These are phyloP conservation scores for Sturnira hondurensis DNA, from an alignment of 2,113 vertebrate genomes.

Conservation along the genomic window DNA sequence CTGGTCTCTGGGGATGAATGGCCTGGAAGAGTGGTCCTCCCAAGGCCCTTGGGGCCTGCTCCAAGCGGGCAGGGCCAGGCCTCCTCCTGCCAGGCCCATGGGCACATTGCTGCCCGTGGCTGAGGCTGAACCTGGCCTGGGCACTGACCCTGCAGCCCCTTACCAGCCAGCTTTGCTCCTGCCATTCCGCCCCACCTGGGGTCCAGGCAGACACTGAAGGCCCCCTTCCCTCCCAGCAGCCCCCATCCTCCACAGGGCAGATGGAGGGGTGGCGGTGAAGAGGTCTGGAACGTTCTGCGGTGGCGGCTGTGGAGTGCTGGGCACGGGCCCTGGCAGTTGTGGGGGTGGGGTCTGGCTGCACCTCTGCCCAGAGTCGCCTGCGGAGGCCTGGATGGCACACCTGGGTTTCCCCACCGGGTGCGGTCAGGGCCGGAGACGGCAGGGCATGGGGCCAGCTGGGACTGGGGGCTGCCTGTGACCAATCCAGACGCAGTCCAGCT, in stretches of 20 bases:
- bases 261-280: accelerated
- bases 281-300: not conserved
- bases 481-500: no score
- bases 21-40: not conserved
- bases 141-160: accelerated
- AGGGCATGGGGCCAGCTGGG: not conserved
- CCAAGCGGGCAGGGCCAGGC: not conserved
- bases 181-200: accelerated
- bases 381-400: no score
- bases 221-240: not conserved
- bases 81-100: not conserved
- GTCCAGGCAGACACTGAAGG: not conserved
- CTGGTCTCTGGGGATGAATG: not conserved
- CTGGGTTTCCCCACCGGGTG: not conserved
- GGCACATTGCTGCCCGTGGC: accelerated
- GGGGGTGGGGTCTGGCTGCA: no score
- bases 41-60: not conserved
- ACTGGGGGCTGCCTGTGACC: accelerated
- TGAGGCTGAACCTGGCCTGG: not conserved
- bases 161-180: no score
- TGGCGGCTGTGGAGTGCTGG: not conserved
- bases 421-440: not conserved
- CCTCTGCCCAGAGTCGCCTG: not conserved
- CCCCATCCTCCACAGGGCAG: not conserved
- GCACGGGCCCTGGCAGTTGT: not conserved